Base-by-base conservation (phyloP, 2,888 invertebrate genomes). In the Apotomis betuletana region DNA sequence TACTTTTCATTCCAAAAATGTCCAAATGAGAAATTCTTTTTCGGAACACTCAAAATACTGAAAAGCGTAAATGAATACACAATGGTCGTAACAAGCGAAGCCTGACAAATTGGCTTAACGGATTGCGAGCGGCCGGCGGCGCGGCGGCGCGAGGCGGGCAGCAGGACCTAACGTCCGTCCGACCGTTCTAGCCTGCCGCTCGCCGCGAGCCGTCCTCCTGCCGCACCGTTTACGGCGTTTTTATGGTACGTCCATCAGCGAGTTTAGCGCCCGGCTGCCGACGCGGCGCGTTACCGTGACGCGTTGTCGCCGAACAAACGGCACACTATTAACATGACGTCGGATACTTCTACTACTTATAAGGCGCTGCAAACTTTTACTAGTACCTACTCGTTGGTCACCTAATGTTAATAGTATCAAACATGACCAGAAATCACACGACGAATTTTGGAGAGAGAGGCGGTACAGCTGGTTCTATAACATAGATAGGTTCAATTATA, bases 21-120 rank as follows among this genome's bases (percentile, higher is more conserved):
- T 67, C 51, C 57, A 71, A 67, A 67, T 71, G 70, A 71, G 57
- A 67, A 70, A 71, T 52, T 71, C 51, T 71, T 61, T 71, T 71
- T 71, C n/a, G 61, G 49, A 54, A 38, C 52, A 64, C 58, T 64
- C 69, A 64, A 63, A 63, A 57, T n/a, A n/a, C 44, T 68, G 68
- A 46, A 68, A 54, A 67, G 70, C 67, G 61, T 71, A 71, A 71
- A 71, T 71, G 70, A 67, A 67, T 67, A 71, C 70, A 71, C 70
- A 67, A 67, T 71, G 70, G 15, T 12, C 27, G 61, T 67, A 67
- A 67, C 70, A 71, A 71, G 67, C 67, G 67, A 27, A 65, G 67
- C 67, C 67, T 71, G 49, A 71, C 67, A 57, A 71, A 71, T 67
- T 67, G 70, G 67, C 61, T 71, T 61, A 61, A 61, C 61, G 67